Conservation (phyloP, 2,888 invertebrate genomes). For the Quadriops clusia region DNA sequence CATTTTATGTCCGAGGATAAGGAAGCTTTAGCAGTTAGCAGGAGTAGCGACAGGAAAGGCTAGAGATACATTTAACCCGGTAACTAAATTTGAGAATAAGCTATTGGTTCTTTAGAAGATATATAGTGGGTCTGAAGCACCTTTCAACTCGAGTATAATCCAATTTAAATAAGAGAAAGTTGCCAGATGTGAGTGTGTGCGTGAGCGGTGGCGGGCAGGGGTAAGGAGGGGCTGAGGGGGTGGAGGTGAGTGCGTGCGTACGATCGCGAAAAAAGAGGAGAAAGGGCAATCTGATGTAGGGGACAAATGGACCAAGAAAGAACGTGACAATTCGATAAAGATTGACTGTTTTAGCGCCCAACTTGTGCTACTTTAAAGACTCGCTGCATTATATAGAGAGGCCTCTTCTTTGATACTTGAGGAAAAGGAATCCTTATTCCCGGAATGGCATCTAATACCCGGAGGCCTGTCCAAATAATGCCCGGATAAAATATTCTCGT, state of each 20-base stretch:
- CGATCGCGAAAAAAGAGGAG: slow-evolving; percentile 22
- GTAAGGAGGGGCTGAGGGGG: slow-evolving; percentile 1
- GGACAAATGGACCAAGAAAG: slow-evolving; percentile 32
- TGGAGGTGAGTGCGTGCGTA: slow-evolving; percentile 10
- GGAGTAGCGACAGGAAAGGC: no score
- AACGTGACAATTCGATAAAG: slow-evolving; percentile 36
- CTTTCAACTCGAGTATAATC: slow-evolving; percentile 37
- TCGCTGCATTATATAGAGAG: no score
- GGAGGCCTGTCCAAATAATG: no score
- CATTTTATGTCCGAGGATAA: no score
- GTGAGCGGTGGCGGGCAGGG: slow-evolving; percentile 2
- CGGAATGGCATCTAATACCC: no score
- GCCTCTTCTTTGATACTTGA: no score
- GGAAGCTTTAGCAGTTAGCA: no score
- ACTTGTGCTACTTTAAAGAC: no score
- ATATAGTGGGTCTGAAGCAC: slow-evolving; percentile 19
- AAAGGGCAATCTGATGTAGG: slow-evolving; percentile 29
- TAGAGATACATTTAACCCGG: slow-evolving; percentile 16
- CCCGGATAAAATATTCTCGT: no score
- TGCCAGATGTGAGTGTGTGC: slow-evolving; percentile 24
- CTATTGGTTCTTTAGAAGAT: slow-evolving; percentile 18
- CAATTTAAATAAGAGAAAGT: slow-evolving; percentile 39
- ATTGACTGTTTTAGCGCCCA: slow-evolving; percentile 26
- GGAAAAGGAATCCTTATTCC: no score
- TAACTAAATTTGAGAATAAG: slow-evolving; percentile 18